Conservation (phyloP, 2,888 invertebrate species). For the Ryuthela nishihirai region DNA sequence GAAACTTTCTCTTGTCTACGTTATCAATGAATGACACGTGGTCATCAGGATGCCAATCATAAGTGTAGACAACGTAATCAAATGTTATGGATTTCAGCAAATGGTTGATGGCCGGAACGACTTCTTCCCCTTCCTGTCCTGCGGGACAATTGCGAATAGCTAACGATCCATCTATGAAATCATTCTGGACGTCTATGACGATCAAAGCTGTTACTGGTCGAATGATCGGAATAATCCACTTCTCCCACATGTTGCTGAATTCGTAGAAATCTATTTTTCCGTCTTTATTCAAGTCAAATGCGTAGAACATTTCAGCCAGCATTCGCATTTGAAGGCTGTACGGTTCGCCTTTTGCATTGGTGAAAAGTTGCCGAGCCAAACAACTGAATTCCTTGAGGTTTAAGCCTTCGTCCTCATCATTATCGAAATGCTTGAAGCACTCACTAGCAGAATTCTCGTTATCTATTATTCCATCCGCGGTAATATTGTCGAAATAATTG, state of each 20-base stretch:
- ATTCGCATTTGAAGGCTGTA: conserved; percentile 59
- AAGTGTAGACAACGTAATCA: conserved; percentile 84
- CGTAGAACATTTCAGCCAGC: conserved; percentile 33
- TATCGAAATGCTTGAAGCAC: conserved; percentile 20
- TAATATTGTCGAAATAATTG: conserved; percentile 22
- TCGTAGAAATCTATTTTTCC: conserved; percentile 69
- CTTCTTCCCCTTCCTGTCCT: conserved; percentile 83
- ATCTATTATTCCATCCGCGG: neutral
- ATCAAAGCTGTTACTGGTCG: conserved; percentile 83
- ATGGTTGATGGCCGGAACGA: conserved; percentile 78
- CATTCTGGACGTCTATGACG: conserved; percentile 96
- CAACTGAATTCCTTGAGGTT: conserved; percentile 72
- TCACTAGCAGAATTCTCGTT: conserved; percentile 1
- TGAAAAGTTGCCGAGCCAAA: conserved; percentile 78
- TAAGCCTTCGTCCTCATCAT: conserved; percentile 68
- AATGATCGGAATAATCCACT: conserved; percentile 77
- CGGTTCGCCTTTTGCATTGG: conserved; percentile 78
- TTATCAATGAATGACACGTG: conserved; percentile 97
- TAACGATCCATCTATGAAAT: conserved; percentile 91
- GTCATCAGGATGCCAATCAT: conserved; percentile 96
- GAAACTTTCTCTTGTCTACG: conserved; percentile 68
- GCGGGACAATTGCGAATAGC: conserved; percentile 91
- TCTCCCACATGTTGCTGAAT: conserved; percentile 81
- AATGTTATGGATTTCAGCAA: conserved; percentile 75
- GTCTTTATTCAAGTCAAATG: conserved; percentile 43